Conservation (phyloP, 2,113 vertebrate genomes). For the Ciconia stormi region DNA sequence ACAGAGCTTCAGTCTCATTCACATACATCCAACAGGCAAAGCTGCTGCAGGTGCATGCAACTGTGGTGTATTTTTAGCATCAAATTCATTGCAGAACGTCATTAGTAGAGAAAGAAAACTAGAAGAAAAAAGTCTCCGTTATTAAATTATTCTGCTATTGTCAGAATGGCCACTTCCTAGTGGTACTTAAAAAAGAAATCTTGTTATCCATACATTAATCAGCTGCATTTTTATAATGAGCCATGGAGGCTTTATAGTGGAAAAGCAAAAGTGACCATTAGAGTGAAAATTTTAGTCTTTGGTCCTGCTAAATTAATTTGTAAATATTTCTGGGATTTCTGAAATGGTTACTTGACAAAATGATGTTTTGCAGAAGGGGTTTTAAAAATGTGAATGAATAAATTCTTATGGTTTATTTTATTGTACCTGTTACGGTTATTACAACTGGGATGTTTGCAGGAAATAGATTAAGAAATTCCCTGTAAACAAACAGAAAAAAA, state of each 20-base stretch:
- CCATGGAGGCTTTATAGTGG: not conserved
- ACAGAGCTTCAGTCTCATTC: not conserved
- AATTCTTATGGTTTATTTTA: not conserved
- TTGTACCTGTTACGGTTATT: not conserved
- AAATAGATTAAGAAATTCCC: not conserved
- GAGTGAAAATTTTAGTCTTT: not conserved
- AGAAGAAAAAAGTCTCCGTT: not conserved
- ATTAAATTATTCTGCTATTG: conserved; percentile 24
- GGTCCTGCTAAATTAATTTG: not conserved
- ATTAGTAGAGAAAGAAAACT: not conserved
- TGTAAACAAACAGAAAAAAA: not conserved
- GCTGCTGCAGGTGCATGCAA: not conserved
- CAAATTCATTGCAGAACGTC: not conserved
- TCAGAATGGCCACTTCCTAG: not conserved
- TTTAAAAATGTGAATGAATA: not conserved
- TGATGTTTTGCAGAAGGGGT: not conserved
- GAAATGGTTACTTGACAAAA: not conserved
- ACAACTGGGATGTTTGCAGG: not conserved
- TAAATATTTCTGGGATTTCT: conserved; percentile 17
- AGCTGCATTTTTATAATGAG: not conserved
- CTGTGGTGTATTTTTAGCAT: not conserved
- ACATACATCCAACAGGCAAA: not conserved
- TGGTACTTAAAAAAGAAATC: not conserved
- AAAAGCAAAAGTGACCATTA: conserved; percentile 16
- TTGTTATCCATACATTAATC: conserved; percentile 19